Evolutionary conservation across 2,797 vertebrate species (phyloP), one percentile per base, ranked within the genome.

Genomic region (Poliocrania exsul): DNA sequence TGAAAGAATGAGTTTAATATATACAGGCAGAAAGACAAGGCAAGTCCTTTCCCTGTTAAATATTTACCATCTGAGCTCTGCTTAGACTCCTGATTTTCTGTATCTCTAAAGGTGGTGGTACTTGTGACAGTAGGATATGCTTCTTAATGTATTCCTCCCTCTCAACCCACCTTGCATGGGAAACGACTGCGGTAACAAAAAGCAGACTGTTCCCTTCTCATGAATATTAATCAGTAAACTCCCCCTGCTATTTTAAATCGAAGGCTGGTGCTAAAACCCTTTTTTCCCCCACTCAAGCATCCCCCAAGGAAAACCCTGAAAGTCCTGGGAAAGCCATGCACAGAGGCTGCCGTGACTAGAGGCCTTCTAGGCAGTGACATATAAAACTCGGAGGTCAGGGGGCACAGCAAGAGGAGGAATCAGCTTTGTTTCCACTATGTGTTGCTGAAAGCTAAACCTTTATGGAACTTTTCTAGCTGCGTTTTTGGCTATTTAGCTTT

Each of bases 141-240:
- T 95, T 82, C 62, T 47, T 97, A 97, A 97, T 96, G 73, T 96
- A 97, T 97, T 98, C 97, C 97, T 98, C 97, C 97, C 95, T 96
- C 94, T 94, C 87, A 96, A 96, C 95, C 97, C 91, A 98, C 97
- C 96, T 98, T 97, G 95, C 96, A 85, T 95, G 96, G 97, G 97
- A 98, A 98, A 97, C 40, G 46, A 60, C 80, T 62, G 28, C 1
- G 3, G 94, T 91, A 96, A 95, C 97, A 97, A 97, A 97, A 97
- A 95, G 88, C 95, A 93, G 97, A 95, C 97, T 97, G 96, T 97
- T 98, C 93, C 83, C 75, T 85, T 72, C 93, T 98, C 97, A 97
- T 97, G 97, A 98, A 98, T 98, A 97, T 98, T 97, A 96, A 98
- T 97, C 90, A 96, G 94, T 94, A 86, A 97, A 94, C 96, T 97